Evolutionary conservation across 2,888 invertebrate genomes (phyloP).

Genomic region (Bombylius major): DNA sequence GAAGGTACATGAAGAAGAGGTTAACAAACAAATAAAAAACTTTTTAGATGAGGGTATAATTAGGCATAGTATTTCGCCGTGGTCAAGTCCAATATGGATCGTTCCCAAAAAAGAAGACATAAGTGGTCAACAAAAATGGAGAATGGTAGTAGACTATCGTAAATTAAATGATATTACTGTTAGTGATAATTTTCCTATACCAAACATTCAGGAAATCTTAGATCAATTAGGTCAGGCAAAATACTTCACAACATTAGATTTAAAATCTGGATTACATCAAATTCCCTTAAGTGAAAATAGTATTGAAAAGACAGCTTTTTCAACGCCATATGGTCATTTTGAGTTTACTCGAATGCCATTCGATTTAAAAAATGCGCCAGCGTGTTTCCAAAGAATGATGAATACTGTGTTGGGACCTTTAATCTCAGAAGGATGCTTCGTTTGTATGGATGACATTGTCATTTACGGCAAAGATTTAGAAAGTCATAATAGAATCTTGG

Average conservation of each 20-base stretch:
- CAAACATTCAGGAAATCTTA: constrained; percentile 20
- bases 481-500: constrained; percentile 18
- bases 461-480: constrained; percentile 18
- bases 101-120: constrained; percentile 25
- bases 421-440: constrained; percentile 18
- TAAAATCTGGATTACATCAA: constrained; percentile 2
- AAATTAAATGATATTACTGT: not conserved
- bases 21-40: constrained; percentile 18
- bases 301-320: constrained; percentile 31
- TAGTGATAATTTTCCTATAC: not conserved
- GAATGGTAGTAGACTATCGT: not conserved
- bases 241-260: constrained; percentile 27
- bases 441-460: constrained; percentile 23
- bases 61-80: constrained; percentile 15
- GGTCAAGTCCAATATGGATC: constrained; percentile 15
- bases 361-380: constrained; percentile 15
- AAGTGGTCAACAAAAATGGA: constrained; percentile 14
- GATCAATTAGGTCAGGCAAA: constrained; percentile 25
- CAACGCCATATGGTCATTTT: constrained; percentile 19
- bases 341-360: constrained; percentile 19
- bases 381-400: constrained; percentile 18
- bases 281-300: not conserved
- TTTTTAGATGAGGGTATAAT: constrained; percentile 22
- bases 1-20: not conserved
- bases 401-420: constrained; percentile 17